Base-by-base conservation (phyloP, 2,888 invertebrate species). In the Drepanosiphum platanoidis region DNA sequence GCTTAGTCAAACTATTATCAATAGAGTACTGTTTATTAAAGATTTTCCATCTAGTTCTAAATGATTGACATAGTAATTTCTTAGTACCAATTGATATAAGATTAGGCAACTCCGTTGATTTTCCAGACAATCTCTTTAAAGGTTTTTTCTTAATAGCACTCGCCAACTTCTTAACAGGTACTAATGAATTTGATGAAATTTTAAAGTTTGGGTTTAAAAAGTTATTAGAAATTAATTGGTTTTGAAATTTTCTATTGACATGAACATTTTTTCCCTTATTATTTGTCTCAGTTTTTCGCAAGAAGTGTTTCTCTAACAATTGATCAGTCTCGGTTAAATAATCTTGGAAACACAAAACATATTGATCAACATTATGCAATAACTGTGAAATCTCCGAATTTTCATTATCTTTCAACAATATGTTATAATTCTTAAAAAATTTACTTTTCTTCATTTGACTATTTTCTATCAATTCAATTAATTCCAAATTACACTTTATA, bases 231-330 rank as follows among this genome's bases (percentile, higher is more conserved):
- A 81, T 71, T 30, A 75, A 75, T 39, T 75, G 42, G 13, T 52
- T 84, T 75, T 84, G 75, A 75, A 84, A 84, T 52, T 75, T 84
- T 34, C 75, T 84, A 84, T 84, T 84, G 7, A 84, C 83, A 84
- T 84, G 75, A 34, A 84, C 83, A 84, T 75, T 84, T 66, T 84
- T 84, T 36, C 36, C n/a, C 18, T 52, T 36, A 66, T 52, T 72
- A 32, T 46, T 68, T 7, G 42, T 74, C 64, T n/a, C 32, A 3
- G 64, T 64, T 64, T 15, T 32, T 30, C 36, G 22, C 18, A 30
- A 61, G 74, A n/a, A 30, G n/a, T 39, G 46, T 46, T 61, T 83
- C 74, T 75, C 75, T 84, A 36, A 84, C 3, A 30, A 75, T 46
- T 84, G 75, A 11, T 84, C 66, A 68, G 75, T 75, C 22, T 75